Percentiles rank a stretch among this genome's conserved stretches.
Evolutionary conservation across 2,797 vertebrate species (phyloP).

Genomic region (Rhinogobio ventralis): DNA sequence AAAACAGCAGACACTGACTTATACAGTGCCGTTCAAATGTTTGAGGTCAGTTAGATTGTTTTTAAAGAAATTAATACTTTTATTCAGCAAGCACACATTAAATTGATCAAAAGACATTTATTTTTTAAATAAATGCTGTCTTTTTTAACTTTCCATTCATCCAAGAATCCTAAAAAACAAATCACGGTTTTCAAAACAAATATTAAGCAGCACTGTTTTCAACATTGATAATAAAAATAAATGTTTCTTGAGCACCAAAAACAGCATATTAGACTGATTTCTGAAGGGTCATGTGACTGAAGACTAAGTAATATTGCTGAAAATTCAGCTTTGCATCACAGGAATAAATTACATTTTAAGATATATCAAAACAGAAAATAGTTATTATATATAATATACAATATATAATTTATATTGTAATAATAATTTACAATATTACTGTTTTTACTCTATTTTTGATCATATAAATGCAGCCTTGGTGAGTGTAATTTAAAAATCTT

Average conservation of each 20-base stretch:
- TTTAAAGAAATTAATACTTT: background rate
- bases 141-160: background rate
- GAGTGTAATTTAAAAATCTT: background rate
- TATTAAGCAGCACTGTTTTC: too few relatives aligned
- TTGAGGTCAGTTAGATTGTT: background rate
- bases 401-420: background rate
- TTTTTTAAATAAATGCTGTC: background rate
- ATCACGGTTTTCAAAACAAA: too few relatives aligned
- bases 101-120: background rate
- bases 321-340: background rate
- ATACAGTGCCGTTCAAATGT: background rate
- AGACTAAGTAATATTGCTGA: background rate
- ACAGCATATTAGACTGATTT: background rate
- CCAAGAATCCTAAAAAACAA: background rate
- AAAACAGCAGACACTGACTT: background rate
- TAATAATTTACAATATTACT: background rate
- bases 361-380: background rate
- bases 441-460: background rate
- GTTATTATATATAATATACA: too few relatives aligned
- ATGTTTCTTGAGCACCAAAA: background rate
- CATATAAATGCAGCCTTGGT: background rate
- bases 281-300: background rate
- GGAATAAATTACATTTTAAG: background rate
- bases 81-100: background rate
- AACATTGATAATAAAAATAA: too few relatives aligned